Conservation (phyloP, 2,888 invertebrate genomes). For the Sesia apiformis region DNA sequence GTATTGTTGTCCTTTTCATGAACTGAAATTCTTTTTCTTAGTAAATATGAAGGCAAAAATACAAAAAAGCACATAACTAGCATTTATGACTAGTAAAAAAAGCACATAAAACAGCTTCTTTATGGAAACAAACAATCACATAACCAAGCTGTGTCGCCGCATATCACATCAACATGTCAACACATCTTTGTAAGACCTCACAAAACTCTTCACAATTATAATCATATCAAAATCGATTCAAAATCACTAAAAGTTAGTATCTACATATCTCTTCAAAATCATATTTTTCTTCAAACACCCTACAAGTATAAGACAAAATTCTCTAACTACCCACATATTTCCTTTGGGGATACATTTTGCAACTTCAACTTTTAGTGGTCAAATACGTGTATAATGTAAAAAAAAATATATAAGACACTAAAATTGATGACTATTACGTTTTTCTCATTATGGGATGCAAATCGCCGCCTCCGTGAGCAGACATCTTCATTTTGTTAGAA, state of each 20-base stretch:
- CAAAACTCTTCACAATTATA: constrained; percentile 10
- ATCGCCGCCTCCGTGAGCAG: constrained; percentile 64
- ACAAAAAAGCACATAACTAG: constrained; percentile 61
- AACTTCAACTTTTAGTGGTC: constrained; percentile 25
- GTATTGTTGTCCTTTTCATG: constrained; percentile 26
- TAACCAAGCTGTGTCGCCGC: background rate
- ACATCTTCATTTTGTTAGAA: constrained; percentile 44
- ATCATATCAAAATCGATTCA: constrained; percentile 15
- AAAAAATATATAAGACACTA: background rate
- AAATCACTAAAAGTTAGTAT: constrained; percentile 32
- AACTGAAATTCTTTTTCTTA: constrained; percentile 48
- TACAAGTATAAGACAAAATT: no score
- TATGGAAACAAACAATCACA: background rate
- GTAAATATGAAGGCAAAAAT: constrained; percentile 49
- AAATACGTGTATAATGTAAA: constrained; percentile 22
- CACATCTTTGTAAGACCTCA: constrained; percentile 28
- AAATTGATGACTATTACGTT: constrained; percentile 24
- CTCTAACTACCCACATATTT: background rate
- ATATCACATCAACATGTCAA: background rate
- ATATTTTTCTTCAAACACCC: no score
- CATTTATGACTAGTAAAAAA: constrained; percentile 68
- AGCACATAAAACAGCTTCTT: constrained; percentile 28
- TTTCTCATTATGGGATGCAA: constrained; percentile 58
- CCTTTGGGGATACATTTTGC: constrained; percentile 1
- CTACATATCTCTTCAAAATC: constrained; percentile 19